Evolutionary conservation across 2,113 vertebrate genomes (phyloP).

Genomic region (Rhinopomastus cyanomelas): DNA sequence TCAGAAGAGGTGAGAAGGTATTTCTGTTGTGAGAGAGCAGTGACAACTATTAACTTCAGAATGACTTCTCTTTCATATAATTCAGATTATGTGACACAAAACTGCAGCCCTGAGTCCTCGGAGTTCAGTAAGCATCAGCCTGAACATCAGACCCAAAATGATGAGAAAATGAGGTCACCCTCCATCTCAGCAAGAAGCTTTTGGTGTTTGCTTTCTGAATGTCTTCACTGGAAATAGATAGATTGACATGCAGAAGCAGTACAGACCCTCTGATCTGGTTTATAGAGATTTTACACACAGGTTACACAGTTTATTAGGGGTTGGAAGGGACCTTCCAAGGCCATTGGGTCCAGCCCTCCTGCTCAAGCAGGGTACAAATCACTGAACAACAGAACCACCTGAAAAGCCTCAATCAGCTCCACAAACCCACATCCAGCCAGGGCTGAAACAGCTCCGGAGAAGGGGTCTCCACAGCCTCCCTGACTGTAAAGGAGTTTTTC

Average conservation of each 20-base stretch:
- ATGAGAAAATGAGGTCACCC: not conserved
- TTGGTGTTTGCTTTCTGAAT: not conserved
- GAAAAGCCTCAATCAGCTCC: no score
- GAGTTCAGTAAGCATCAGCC: not conserved
- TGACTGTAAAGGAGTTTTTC: no score
- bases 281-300: no score
- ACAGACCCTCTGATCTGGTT: not conserved
- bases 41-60: not conserved
- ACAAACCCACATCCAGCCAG: no score
- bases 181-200: not conserved
- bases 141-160: not conserved
- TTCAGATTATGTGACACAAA: not conserved
- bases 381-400: no score
- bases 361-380: no score
- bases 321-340: no score
- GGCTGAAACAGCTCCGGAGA: no score
- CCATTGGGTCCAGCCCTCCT: no score
- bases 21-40: not conserved
- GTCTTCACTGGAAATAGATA: not conserved
- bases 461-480: no score
- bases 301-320: no score
- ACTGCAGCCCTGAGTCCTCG: not conserved
- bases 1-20: not conserved
- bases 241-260: not conserved
- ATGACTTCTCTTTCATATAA: not conserved